Conservation (phyloP, 2,113 vertebrate species). For the Oncorhynchus clarkii region DNA sequence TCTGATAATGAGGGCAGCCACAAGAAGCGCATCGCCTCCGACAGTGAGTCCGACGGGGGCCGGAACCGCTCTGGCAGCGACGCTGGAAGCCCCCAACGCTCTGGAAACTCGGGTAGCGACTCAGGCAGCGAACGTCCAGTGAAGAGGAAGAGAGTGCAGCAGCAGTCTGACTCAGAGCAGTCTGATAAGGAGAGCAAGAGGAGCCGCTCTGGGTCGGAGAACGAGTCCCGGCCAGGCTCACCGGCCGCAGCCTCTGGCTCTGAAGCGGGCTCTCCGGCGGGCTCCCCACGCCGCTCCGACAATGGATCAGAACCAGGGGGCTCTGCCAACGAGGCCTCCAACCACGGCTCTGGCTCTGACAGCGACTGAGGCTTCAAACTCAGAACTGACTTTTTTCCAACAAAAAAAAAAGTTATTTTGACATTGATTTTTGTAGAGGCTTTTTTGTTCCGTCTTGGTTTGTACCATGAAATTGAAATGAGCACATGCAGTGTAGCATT, state of each 20-base stretch:
- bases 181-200: slow-evolving; percentile 88
- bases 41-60: slow-evolving; percentile 84
- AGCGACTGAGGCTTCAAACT: slow-evolving; percentile 79
- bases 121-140: slow-evolving; percentile 83
- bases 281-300: slow-evolving; percentile 75
- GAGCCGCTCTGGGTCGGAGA: slow-evolving; percentile 84
- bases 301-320: slow-evolving; percentile 84
- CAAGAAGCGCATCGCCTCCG: slow-evolving; percentile 81
- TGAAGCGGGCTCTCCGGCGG: slow-evolving; percentile 62
- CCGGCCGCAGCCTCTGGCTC: slow-evolving; percentile 79
- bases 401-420: neutral
- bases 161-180: slow-evolving; percentile 84
- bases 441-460: slow-evolving; percentile 32
- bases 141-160: slow-evolving; percentile 74
- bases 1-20: slow-evolving; percentile 77
- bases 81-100: slow-evolving; percentile 76
- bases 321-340: slow-evolving; percentile 84
- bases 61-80: slow-evolving; percentile 84
- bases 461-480: neutral
- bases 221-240: slow-evolving; percentile 81
- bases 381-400: slow-evolving; percentile 2
- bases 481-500: slow-evolving; percentile 19
- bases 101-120: slow-evolving; percentile 79
- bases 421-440: slow-evolving; percentile 36
- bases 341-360: slow-evolving; percentile 84